Percentiles rank a stretch among this genome's conserved stretches.
phyloP scores from a whole-genome alignment of 37 sponge, comb jelly and placozoan genomes.

The Eunapius fragilis region DNA sequence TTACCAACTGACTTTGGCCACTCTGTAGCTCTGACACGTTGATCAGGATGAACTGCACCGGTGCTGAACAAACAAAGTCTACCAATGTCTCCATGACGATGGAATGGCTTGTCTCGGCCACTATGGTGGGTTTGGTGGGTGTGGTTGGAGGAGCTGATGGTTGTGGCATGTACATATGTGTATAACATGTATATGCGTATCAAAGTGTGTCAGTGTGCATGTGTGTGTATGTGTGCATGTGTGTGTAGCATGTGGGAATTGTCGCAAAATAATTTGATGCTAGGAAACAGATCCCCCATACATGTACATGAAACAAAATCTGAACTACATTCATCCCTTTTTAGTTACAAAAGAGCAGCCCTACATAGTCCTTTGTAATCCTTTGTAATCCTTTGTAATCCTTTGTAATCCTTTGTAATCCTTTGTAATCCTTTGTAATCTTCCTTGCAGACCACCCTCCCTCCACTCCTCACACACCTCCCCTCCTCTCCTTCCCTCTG shows the following conservation, averaged over 20 bases:
- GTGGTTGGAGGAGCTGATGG: neutral
- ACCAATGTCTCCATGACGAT: neutral
- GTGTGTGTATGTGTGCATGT: neutral
- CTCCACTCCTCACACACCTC: no score
- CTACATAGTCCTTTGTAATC: neutral
- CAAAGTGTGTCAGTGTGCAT: neutral
- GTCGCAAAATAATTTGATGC: no score
- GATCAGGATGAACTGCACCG: neutral
- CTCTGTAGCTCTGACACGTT: neutral
- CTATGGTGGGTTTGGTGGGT: neutral
- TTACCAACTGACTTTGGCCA: neutral
- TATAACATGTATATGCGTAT: neutral
- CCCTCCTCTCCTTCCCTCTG: no score
- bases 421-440: no score
- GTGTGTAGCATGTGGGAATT: no score
- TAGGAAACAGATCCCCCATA: no score
- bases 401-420: no score
- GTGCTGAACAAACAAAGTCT: neutral
- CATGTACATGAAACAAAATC: no score
- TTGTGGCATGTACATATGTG: neutral
- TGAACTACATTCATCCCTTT: no score
- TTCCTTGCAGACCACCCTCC: no score
- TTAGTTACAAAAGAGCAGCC: no score
- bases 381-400: neutral
- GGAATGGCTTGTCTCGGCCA: neutral